Base-by-base conservation (phyloP, 2,797 vertebrate species). In the Chiroxiphia lanceolata region DNA sequence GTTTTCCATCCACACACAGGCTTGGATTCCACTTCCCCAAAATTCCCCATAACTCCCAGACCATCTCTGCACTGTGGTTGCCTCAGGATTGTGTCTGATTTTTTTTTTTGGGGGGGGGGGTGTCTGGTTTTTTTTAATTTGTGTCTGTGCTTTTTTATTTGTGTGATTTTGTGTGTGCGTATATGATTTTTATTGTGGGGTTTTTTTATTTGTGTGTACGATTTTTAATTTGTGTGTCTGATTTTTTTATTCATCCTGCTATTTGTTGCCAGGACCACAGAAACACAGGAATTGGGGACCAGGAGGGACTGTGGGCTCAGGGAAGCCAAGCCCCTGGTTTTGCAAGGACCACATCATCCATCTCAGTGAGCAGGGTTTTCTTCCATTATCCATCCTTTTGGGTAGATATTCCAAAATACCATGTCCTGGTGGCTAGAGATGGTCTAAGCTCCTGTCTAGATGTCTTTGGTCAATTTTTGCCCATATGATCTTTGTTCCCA, bases 401-500 rank as follows among this genome's bases (percentile, higher is more conserved):
- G 34, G 16, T 47, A 23, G 10, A 44, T 63, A 42, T 59, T 50
- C 44, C 33, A 50, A 50, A 67, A 61, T 7, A 33, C 18, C 2
- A 1, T 5, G 34, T 60, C n/a, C 26, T 27, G 36, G 38, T 44
- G 31, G 25, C 13, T 76, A 6, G 42, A 56, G 69, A 47, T 2
- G 1, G 34, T 47, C 54, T 53, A 26, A 48, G 38, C 65, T 89
- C 33, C 64, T 11, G 15, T 13, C 42, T 54, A 50, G 51, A 26
- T 34, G 48, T 12, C 64, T 68, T 51, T 33, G 45, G 40, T 33
- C 3, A 25, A 2, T 29, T 80, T 80, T 76, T 47, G 20, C 19
- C 40, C 0, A 0, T 5, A 3, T 38, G 15, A n/a, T 26, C 63
- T 51, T 63, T 29, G 82, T 20, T 89, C 56, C 69, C 0, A 0